A percentile compares a stretch with the other conserved stretches of the same genome.
Conservation (phyloP, 2,888 invertebrate genomes). For the Petrophora chlorosata region DNA sequence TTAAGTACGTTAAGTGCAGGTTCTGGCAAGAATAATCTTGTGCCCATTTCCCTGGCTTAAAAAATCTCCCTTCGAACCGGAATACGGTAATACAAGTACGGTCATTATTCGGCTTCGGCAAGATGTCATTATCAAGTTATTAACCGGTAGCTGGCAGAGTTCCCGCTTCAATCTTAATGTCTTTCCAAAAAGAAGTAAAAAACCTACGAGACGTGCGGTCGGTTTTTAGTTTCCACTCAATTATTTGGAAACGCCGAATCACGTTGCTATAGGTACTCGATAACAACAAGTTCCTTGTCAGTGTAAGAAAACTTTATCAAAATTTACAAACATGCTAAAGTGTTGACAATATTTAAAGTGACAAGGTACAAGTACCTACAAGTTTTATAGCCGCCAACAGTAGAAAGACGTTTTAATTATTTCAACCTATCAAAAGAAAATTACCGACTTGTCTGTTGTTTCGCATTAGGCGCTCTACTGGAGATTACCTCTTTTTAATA, state of each 20-base stretch:
- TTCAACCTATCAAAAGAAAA: conserved; percentile 3
- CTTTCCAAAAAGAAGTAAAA: conserved; percentile 28
- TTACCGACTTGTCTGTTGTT: not conserved
- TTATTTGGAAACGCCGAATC: conserved; percentile 17
- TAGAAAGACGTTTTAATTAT: conserved; percentile 1
- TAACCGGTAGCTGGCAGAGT: conserved; percentile 21
- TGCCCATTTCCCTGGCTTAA: conserved; percentile 5
- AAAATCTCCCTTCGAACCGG: conserved; percentile 4
- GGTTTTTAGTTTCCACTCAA: conserved; percentile 19
- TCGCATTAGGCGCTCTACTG: not conserved
- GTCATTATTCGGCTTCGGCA: conserved; percentile 15
- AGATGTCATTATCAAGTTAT: conserved; percentile 26
- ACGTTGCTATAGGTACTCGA: no score
- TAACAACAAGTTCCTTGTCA: not conserved
- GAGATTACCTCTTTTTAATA: no score
- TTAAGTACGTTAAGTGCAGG: no score
- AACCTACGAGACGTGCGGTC: conserved; percentile 11
- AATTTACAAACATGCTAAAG: no score
- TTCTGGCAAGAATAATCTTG: conserved; percentile 1
- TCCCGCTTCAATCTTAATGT: conserved; percentile 19
- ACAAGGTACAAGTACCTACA: no score
- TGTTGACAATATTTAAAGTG: no score
- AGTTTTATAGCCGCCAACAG: not conserved
- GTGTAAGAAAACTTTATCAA: not conserved
- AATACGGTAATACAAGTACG: conserved; percentile 11